Base-by-base conservation (phyloP, 2,797 vertebrate species). In the Pipistrellus nathusii region DNA sequence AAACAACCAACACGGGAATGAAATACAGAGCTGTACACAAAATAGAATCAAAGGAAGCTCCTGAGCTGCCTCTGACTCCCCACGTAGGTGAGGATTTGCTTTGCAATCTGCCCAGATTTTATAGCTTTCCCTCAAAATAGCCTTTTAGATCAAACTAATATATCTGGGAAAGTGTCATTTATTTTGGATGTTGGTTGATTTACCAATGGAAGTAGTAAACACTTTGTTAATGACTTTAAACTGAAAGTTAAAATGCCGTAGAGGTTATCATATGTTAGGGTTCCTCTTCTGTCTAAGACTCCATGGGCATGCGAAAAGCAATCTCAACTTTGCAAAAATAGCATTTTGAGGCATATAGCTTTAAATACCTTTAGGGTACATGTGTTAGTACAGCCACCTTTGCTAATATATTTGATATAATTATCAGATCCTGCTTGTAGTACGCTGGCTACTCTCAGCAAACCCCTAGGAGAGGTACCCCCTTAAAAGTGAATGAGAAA, bases 171-270 rank as follows among this genome's bases (percentile, higher is more conserved):
- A 80, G 64, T 86, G 35, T 53, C 27, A 77, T 64, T 86, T 90
- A 62, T 85, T 87, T 92, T 25, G 14, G 0, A 64, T 72, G 27
- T 32, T 81, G 66, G 32, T 76, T 38, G 48, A 64, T 48, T 92
- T 82, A 80, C 32, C 85, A 85, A 78, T 68, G 23, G 76, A 87
- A 86, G 68, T 41, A 35, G 38, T 18, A 68, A 66, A 78, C 10
- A 41, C 59, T 77, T 66, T 57, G 44, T 46, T 62, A 86, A 55
- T 25, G 20, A 76, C 38, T 73, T 66, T 75, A 92, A 82, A 64
- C 25, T 68, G 59, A 94, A 94, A 92, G 21, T 80, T 15, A 93
- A 93, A 90, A 81, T 84, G 30, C n/a, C 69, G 3, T 8, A 66
- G 17, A 41, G 4, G 4, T 41, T 59, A 53, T 66, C 5, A 18